These are phyloP conservation scores for Lacanobia wlatinum DNA, from an alignment of 2,888 invertebrate genomes.

Conservation along the genomic window DNA sequence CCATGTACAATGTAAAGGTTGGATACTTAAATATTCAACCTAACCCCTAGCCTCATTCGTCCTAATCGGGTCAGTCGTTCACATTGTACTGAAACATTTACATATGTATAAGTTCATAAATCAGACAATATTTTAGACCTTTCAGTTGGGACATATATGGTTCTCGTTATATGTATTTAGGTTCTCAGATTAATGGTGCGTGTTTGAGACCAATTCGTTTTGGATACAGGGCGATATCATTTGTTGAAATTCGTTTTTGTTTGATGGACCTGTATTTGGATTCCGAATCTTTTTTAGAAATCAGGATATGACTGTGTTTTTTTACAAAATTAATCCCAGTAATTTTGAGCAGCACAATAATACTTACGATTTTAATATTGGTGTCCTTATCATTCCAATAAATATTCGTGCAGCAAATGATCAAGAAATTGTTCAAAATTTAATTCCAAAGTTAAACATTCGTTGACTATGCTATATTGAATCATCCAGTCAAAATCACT, in stretches of 20 bases:
- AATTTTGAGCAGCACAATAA: too few species aligned
- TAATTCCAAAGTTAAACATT: not conserved
- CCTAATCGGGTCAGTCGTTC: slow-evolving; percentile 48
- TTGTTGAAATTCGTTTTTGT: not conserved
- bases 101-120: slow-evolving; percentile 31
- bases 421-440: too few species aligned
- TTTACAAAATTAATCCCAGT: too few species aligned
- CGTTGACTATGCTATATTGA: not conserved
- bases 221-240: not conserved
- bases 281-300: not conserved
- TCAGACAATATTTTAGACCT: slow-evolving; percentile 7
- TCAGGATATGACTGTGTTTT: not conserved
- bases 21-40: slow-evolving; percentile 24
- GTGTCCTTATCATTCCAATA: too few species aligned
- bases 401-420: too few species aligned
- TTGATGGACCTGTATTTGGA: slow-evolving; percentile 1
- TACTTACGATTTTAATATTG: too few species aligned
- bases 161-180: not conserved
- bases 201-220: slow-evolving; percentile 2
- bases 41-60: slow-evolving; percentile 13
- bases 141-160: slow-evolving; percentile 6
- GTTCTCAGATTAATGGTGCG: slow-evolving; percentile 11
- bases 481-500: slow-evolving; percentile 11
- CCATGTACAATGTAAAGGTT: not conserved
- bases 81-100: slow-evolving; percentile 33